A percentile compares a stretch with the other conserved stretches of the same genome.
phyloP scores from a whole-genome alignment of 2,888 invertebrate species.

The Platerodrilus igneus region DNA sequence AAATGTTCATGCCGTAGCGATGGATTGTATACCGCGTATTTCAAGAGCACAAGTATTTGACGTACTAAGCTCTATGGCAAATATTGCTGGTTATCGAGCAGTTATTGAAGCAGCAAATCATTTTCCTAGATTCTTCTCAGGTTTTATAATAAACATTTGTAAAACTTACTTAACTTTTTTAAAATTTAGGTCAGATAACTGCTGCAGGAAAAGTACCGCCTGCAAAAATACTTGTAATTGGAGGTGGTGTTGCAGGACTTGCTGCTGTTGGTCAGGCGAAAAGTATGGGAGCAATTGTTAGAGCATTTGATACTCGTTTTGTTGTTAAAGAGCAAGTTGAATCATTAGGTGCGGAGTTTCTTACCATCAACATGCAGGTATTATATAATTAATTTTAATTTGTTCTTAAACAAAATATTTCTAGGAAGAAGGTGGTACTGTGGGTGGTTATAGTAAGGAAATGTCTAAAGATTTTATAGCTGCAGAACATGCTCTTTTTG shows the following conservation, averaged over 20 bases:
- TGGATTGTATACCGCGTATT: constrained; percentile 87
- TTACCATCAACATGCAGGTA: constrained; percentile 72
- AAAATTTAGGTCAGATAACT: constrained; percentile 75
- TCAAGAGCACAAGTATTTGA: constrained; percentile 87
- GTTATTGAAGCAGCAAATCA: constrained; percentile 85
- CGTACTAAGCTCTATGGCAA: constrained; percentile 87
- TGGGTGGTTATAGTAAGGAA: constrained; percentile 79
- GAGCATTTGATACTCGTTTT: constrained; percentile 82
- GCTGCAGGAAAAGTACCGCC: constrained; percentile 87
- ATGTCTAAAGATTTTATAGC: constrained; percentile 82
- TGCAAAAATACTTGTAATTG: constrained; percentile 81
- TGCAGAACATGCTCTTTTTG: constrained; percentile 81
- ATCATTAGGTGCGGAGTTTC: constrained; percentile 83
- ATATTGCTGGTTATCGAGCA: constrained; percentile 82
- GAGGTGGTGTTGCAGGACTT: constrained; percentile 86
- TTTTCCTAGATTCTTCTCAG: constrained; percentile 87
- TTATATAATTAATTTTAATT: constrained; percentile 2
- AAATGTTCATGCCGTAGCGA: constrained; percentile 52
- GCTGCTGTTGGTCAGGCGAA: constrained; percentile 81
- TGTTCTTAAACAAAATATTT: constrained; percentile 6
- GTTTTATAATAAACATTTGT: constrained; percentile 45
- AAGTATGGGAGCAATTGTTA: constrained; percentile 84
- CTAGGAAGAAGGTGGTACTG: constrained; percentile 65
- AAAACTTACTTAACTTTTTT: constrained; percentile 6
- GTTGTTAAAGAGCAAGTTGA: constrained; percentile 82